These are phyloP conservation scores for Atta colombica DNA, from an alignment of 1,140 invertebrate genomes.

Conservation along the genomic window DNA sequence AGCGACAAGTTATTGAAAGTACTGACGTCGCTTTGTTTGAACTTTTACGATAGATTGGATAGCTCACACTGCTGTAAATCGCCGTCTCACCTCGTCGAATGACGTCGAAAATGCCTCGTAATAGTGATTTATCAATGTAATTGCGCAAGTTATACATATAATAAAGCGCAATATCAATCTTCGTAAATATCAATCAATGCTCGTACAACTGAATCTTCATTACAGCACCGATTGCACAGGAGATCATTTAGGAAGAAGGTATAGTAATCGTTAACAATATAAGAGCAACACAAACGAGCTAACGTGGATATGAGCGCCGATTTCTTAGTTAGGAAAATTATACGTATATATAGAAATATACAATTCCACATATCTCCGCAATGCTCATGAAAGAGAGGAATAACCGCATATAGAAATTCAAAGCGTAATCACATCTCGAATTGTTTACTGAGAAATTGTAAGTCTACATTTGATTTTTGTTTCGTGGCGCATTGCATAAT, in stretches of 20 bases:
- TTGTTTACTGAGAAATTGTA: neutral
- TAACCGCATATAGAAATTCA: neutral
- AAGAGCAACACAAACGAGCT: conserved; percentile 66
- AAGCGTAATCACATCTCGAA: conserved; percentile 12
- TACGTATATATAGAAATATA: neutral
- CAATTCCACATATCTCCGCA: neutral
- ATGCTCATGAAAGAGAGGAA: neutral
- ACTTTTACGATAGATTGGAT: conserved; percentile 14
- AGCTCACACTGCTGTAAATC: conserved; percentile 10
- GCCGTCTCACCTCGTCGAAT: conserved; percentile 10
- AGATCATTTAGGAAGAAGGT: conserved; percentile 65
- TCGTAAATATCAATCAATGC: conserved; percentile 47
- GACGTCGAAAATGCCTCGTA: conserved; percentile 34
- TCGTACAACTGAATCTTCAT: conserved; percentile 57
- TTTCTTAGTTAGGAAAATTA: conserved; percentile 1
- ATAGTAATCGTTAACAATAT: conserved; percentile 64
- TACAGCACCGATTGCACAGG: conserved; percentile 57
- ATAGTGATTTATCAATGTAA: conserved; percentile 15
- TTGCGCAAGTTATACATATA: conserved; percentile 27
- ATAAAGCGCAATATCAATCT: conserved; percentile 23
- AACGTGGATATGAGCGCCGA: conserved; percentile 40
- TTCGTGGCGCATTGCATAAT: neutral
- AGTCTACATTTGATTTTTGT: neutral
- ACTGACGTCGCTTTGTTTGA: conserved; percentile 2
- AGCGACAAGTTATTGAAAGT: conserved; percentile 30